Evolutionary conservation across 2,113 vertebrate genomes (phyloP).

Genomic region (Elgaria multicarinata): DNA sequence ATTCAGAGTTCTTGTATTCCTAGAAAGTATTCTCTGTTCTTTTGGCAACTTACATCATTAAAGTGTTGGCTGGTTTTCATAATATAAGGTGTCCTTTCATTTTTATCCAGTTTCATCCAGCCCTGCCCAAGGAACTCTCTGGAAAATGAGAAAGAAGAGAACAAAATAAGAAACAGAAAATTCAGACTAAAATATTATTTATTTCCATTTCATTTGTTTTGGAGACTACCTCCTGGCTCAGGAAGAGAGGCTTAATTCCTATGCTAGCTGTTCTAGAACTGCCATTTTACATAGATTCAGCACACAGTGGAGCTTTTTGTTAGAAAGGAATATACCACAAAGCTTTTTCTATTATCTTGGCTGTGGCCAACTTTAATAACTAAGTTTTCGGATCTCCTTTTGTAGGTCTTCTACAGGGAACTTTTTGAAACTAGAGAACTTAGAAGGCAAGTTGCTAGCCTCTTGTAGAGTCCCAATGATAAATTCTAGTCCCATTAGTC

Average conservation of each 20-base stretch:
- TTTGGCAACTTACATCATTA: slow-evolving; percentile 87
- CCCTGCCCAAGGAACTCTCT: slow-evolving; percentile 98
- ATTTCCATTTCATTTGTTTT: background rate
- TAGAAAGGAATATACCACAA: background rate
- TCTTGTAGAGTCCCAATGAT: background rate
- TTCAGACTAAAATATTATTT: background rate
- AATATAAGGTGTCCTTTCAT: slow-evolving; percentile 91
- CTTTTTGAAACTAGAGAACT: background rate
- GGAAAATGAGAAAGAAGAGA: slow-evolving; percentile 29
- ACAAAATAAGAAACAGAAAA: slow-evolving; percentile 6
- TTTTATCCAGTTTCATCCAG: slow-evolving; percentile 98
- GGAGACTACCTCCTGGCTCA: too few species aligned
- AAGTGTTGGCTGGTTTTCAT: slow-evolving; percentile 99
- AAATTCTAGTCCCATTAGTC: background rate
- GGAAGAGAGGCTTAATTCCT: background rate
- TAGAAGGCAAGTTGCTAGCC: background rate
- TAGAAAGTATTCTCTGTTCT: slow-evolving; percentile 12
- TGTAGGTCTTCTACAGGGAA: background rate
- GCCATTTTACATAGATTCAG: background rate
- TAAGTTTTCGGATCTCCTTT: background rate
- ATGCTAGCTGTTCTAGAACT: background rate
- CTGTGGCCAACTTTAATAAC: background rate
- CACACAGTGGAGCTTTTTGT: background rate
- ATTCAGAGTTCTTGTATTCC: slow-evolving; percentile 15
- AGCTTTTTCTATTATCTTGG: background rate